Evolutionary conservation across 2,113 vertebrate species (phyloP).

Genomic region (Empidonax traillii): DNA sequence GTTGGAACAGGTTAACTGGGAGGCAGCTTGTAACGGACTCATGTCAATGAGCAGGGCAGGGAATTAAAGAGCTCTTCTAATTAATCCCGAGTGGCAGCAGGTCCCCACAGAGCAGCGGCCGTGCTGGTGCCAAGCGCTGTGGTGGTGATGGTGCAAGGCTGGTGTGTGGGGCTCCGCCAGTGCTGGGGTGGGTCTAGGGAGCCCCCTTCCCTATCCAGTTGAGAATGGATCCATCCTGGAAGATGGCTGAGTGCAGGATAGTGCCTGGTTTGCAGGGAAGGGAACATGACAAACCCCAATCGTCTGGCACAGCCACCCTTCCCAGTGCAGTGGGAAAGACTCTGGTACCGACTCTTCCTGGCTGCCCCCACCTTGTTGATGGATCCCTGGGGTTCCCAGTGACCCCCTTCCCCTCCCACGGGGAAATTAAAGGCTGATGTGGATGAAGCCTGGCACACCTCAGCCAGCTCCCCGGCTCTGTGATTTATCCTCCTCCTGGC

Average conservation of each 20-base stretch:
- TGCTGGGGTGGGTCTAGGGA: fast-evolving
- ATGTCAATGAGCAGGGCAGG: neutral
- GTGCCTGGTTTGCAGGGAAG: neutral
- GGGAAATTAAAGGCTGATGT: fast-evolving
- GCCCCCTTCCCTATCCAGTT: fast-evolving
- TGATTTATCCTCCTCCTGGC: neutral
- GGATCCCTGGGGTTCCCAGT: neutral
- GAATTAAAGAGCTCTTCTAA: conserved; percentile 21
- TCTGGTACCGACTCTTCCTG: fast-evolving
- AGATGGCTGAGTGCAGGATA: neutral
- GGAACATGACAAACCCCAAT: neutral
- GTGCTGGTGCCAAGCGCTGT: fast-evolving
- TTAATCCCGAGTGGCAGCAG: neutral
- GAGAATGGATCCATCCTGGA: neutral
- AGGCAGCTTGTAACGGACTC: neutral
- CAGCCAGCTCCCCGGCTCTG: neutral
- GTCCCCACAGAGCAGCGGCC: neutral
- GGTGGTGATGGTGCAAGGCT: neutral
- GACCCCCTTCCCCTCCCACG: neutral
- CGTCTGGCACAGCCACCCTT: fast-evolving
- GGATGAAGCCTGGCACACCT: neutral
- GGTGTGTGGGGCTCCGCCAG: neutral
- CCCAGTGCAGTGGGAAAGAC: fast-evolving
- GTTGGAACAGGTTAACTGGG: fast-evolving
- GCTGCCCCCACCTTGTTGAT: fast-evolving